These are phyloP conservation scores for Thecocarcelia acutangulata DNA, from an alignment of 2,888 invertebrate genomes.

Conservation along the genomic window DNA sequence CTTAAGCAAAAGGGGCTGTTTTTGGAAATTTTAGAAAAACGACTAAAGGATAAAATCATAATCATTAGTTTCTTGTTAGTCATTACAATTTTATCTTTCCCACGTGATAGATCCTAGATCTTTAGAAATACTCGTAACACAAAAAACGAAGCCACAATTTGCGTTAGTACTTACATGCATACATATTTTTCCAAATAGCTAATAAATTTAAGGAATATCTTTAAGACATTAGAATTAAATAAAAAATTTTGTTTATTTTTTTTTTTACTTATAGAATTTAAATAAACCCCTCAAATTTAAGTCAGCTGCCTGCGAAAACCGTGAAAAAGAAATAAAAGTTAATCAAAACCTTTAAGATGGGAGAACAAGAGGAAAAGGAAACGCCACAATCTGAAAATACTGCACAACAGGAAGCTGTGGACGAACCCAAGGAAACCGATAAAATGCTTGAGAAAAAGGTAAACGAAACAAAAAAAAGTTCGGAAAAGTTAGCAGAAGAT, in stretches of 20 bases:
- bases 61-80: slow-evolving; percentile 54
- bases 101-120: slow-evolving; percentile 78
- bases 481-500: slow-evolving; percentile 70
- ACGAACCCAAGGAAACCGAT: slow-evolving; percentile 81
- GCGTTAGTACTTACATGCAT: no score
- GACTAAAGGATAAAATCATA: slow-evolving; percentile 69
- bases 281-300: neutral
- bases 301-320: neutral
- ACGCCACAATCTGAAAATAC: slow-evolving; percentile 78
- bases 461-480: slow-evolving; percentile 68
- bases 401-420: slow-evolving; percentile 76
- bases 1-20: neutral
- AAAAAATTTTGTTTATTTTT: no score
- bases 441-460: slow-evolving; percentile 80
- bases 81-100: slow-evolving; percentile 74
- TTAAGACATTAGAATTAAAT: no score
- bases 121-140: slow-evolving; percentile 46
- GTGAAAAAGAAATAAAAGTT: neutral
- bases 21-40: slow-evolving; percentile 14
- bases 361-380: slow-evolving; percentile 81
- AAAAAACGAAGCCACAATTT: slow-evolving; percentile 1
- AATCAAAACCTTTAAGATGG: slow-evolving; percentile 73
- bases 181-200: no score
- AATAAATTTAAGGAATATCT: no score
- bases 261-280: slow-evolving; percentile 25